A percentile compares a stretch with the other conserved stretches of the same genome.
phyloP scores from a whole-genome alignment of 2,113 vertebrate genomes.

The Geococcyx californianus region DNA sequence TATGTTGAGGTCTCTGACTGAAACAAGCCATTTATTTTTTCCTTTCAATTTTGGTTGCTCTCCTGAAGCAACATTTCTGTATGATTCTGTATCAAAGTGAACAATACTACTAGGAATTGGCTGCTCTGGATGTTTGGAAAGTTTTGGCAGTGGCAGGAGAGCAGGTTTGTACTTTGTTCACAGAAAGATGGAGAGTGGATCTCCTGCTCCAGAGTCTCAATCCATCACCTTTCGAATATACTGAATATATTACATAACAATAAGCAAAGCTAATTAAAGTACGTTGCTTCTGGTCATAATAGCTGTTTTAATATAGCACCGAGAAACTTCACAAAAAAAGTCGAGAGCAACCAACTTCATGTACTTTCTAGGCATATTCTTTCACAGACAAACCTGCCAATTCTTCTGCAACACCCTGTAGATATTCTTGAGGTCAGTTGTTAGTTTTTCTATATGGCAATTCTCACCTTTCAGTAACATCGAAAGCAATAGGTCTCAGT shows the following conservation, averaged over 20 bases:
- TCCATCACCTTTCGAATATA: not conserved
- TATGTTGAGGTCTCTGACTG: not conserved
- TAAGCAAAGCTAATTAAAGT: not conserved
- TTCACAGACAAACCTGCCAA: not conserved
- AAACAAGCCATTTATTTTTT: not conserved
- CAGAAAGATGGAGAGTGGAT: not conserved
- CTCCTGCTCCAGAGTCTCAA: not conserved
- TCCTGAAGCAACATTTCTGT: not conserved
- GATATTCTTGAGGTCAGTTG: not conserved
- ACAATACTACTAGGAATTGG: not conserved
- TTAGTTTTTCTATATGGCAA: not conserved
- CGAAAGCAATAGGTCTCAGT: not conserved
- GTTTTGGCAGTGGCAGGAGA: not conserved
- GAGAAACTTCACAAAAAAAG: not conserved
- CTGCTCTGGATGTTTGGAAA: not conserved
- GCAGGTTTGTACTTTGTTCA: not conserved
- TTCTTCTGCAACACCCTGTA: not conserved
- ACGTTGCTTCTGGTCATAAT: not conserved
- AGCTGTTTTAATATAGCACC: not conserved
- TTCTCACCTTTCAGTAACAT: not conserved
- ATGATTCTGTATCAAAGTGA: not conserved
- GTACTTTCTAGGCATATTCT: not conserved
- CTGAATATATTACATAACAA: not conserved
- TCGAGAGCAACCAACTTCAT: not conserved
- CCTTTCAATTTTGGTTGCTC: not conserved